Conservation (phyloP, 2,113 vertebrate genomes). For the Hemicordylus capensis region DNA sequence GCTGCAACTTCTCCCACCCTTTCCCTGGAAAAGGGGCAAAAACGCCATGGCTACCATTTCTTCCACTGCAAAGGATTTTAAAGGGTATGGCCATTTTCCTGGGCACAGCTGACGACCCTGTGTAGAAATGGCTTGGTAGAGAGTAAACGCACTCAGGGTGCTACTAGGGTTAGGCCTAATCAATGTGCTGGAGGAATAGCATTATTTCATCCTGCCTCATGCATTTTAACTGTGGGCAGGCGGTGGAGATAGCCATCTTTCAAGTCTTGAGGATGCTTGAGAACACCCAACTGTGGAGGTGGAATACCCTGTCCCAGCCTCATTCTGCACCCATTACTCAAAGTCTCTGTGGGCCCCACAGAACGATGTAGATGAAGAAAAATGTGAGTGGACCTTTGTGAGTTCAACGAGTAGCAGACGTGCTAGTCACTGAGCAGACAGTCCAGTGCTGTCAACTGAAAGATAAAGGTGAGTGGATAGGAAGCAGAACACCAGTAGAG, state of each 20-base stretch:
- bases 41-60: background rate
- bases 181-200: background rate
- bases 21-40: background rate
- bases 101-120: background rate
- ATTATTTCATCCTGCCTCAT: background rate
- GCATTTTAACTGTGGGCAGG: background rate
- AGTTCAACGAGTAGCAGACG: background rate
- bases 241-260: background rate
- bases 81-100: background rate
- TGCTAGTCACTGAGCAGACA: background rate
- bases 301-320: background rate
- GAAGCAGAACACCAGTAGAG: background rate
- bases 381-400: background rate
- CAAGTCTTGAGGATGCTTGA: background rate
- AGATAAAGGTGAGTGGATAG: background rate
- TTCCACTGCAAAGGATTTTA: background rate
- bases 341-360: background rate
- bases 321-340: background rate
- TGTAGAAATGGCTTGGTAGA: background rate
- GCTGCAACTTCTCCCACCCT: background rate
- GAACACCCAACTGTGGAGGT: background rate
- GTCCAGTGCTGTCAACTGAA: background rate
- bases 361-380: background rate
- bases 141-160: background rate
- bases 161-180: background rate